phyloP scores from a whole-genome alignment of 1,140 invertebrate species.

The Orius laevigatus region DNA sequence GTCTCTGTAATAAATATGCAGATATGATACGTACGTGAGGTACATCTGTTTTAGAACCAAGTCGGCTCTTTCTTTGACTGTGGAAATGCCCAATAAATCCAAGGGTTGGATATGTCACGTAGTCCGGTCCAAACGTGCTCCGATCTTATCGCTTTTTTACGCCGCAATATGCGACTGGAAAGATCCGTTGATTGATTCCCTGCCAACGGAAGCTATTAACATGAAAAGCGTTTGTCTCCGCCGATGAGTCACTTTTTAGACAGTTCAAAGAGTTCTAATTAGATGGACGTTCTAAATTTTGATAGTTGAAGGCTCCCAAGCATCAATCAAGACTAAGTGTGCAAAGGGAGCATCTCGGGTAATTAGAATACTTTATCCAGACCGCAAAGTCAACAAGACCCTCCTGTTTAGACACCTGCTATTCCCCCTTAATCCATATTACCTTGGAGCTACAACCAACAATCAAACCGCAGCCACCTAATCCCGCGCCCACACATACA shows the following conservation, averaged over 20 bases:
- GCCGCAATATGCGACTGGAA: not conserved
- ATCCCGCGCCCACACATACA: conserved; percentile 1
- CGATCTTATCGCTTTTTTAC: conserved; percentile 15
- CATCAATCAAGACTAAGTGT: conserved; percentile 11
- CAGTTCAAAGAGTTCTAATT: no score
- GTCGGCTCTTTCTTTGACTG: conserved; percentile 8
- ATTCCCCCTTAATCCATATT: conserved; percentile 7
- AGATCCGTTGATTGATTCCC: conserved; percentile 14
- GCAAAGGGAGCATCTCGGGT: not conserved
- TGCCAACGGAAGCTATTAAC: conserved; percentile 2
- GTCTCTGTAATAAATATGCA: conserved; percentile 10
- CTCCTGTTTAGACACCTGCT: conserved; percentile 11
- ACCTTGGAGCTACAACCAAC: conserved; percentile 8
- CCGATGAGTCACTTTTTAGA: no score
- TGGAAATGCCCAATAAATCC: conserved; percentile 16
- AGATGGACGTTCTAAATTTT: not conserved
- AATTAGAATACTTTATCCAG: conserved; percentile 11
- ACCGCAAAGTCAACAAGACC: conserved; percentile 10
- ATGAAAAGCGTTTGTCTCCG: no score
- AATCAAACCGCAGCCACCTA: conserved; percentile 1
- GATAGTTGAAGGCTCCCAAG: conserved; percentile 5
- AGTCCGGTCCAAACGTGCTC: conserved; percentile 10
- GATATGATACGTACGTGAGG: conserved; percentile 11
- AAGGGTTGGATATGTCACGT: conserved; percentile 8
- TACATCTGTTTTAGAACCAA: conserved; percentile 1